Percentiles rank a stretch among this genome's conserved stretches.
Evolutionary conservation across 1,140 invertebrate species (phyloP).

Genomic region (Panagrolaimus sp.): DNA sequence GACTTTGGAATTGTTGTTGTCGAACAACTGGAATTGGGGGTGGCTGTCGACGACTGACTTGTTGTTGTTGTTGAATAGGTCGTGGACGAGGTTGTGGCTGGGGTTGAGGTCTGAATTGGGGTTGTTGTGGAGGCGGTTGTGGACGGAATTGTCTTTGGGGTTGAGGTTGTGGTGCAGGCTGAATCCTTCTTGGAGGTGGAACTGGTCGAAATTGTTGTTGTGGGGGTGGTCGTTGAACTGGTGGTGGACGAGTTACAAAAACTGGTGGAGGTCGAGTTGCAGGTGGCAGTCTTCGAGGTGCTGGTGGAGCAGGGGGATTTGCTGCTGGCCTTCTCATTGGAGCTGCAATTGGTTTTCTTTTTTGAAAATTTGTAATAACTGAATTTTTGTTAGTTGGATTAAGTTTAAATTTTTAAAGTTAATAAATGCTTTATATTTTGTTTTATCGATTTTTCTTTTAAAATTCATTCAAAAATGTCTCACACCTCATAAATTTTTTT

Average conservation of each 20-base stretch:
- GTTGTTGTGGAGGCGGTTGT: slow-evolving; percentile 12
- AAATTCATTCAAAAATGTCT: too few species aligned
- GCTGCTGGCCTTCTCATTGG: not conserved
- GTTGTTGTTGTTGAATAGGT: not conserved
- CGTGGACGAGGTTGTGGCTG: slow-evolving; percentile 11
- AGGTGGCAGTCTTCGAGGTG: not conserved
- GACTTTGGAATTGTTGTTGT: slow-evolving; percentile 17
- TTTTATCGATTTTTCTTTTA: too few species aligned
- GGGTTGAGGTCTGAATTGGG: slow-evolving; percentile 8
- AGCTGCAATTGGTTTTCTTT: too few species aligned
- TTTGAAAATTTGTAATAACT: too few species aligned
- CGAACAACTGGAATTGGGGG: slow-evolving; percentile 11
- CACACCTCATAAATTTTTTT: too few species aligned
- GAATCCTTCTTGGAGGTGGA: slow-evolving; percentile 11
- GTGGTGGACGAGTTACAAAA: slow-evolving; percentile 14
- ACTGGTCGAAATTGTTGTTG: not conserved
- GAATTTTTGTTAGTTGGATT: too few species aligned
- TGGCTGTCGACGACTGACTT: not conserved
- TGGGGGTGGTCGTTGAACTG: not conserved
- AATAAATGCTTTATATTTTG: too few species aligned
- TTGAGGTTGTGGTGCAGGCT: slow-evolving; percentile 20
- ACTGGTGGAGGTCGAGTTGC: slow-evolving; percentile 13
- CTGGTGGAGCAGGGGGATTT: not conserved
- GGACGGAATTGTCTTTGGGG: slow-evolving; percentile 7
- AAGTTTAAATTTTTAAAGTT: too few species aligned